Evolutionary conservation across 2,797 vertebrate genomes (phyloP).

Genomic region (Tokudaia tokunoshimensis): DNA sequence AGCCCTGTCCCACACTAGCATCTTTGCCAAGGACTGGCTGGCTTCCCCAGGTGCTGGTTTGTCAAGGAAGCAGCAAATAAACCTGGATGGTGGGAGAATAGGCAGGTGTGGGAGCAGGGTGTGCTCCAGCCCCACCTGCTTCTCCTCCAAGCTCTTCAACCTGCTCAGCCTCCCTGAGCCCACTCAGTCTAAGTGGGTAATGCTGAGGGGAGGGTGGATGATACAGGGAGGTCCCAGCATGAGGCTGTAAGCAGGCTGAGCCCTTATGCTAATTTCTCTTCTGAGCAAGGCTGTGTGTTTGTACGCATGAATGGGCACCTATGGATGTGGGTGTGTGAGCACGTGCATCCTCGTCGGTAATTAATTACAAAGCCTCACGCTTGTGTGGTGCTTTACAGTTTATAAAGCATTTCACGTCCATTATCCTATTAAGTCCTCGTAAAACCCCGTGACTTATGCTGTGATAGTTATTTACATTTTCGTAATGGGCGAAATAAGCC

Average conservation of each 20-base stretch:
- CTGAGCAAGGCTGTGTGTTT: neutral
- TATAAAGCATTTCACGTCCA: slow-evolving; percentile 60
- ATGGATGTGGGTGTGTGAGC: slow-evolving; percentile 27
- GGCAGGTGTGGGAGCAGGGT: slow-evolving; percentile 68
- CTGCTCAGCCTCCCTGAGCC: slow-evolving; percentile 64
- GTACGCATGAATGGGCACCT: slow-evolving; percentile 15
- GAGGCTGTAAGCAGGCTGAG: slow-evolving; percentile 8
- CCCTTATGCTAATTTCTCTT: slow-evolving; percentile 55
- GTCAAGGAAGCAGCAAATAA: neutral
- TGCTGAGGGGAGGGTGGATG: slow-evolving; percentile 26
- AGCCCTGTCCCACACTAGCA: neutral
- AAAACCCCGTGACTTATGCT: slow-evolving; percentile 54
- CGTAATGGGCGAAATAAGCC: slow-evolving; percentile 6
- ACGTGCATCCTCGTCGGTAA: neutral
- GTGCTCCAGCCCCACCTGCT: slow-evolving; percentile 68
- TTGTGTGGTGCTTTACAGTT: slow-evolving; percentile 58
- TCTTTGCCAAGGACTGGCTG: neutral
- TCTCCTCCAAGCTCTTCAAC: slow-evolving; percentile 75
- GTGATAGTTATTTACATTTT: slow-evolving; percentile 48
- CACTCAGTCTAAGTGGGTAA: slow-evolving; percentile 78
- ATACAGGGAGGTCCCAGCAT: slow-evolving; percentile 48
- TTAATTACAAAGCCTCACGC: slow-evolving; percentile 38
- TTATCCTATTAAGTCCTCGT: slow-evolving; percentile 63
- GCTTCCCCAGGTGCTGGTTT: neutral
- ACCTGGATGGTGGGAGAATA: neutral